These are phyloP conservation scores for Argyra leucocephala DNA, from an alignment of 2,888 invertebrate genomes.

Conservation along the genomic window DNA sequence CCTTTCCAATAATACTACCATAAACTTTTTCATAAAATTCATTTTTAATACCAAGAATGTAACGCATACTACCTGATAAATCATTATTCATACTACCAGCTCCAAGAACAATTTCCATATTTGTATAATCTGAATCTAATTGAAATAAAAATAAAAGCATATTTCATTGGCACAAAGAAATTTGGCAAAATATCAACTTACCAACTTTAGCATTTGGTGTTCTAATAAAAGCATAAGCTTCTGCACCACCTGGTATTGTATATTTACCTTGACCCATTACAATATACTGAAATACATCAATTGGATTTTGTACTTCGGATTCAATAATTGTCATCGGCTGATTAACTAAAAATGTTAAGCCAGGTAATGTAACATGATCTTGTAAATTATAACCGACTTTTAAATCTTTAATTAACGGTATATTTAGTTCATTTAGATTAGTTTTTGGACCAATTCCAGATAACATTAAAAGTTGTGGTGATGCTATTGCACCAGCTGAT, in stretches of 20 bases:
- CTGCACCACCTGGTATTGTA: constrained; percentile 68
- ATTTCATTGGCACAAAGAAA: background rate
- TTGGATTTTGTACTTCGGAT: constrained; percentile 47
- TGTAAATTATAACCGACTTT: constrained; percentile 74
- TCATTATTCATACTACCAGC: constrained; percentile 69
- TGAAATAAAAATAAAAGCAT: background rate
- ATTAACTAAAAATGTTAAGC: constrained; percentile 63
- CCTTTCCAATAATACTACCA: constrained; percentile 33
- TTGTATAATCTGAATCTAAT: constrained; percentile 51
- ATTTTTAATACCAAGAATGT: constrained; percentile 50
- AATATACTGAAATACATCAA: constrained; percentile 53
- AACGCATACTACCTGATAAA: constrained; percentile 54
- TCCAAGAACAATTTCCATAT: constrained; percentile 71
- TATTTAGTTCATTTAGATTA: constrained; percentile 51
- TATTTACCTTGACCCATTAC: constrained; percentile 58
- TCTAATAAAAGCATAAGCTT: constrained; percentile 64
- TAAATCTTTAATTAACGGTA: constrained; percentile 56
- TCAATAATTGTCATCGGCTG: constrained; percentile 59
- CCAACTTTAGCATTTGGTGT: constrained; percentile 49
- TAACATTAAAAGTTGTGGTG: constrained; percentile 76
- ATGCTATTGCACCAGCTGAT: constrained; percentile 71
- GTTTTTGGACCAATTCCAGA: constrained; percentile 68
- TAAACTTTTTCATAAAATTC: constrained; percentile 43
- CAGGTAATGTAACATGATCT: constrained; percentile 67
- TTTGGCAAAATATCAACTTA: constrained; percentile 20